Base-by-base conservation (phyloP, 2,797 vertebrate species). In the Pelodytes ibericus region DNA sequence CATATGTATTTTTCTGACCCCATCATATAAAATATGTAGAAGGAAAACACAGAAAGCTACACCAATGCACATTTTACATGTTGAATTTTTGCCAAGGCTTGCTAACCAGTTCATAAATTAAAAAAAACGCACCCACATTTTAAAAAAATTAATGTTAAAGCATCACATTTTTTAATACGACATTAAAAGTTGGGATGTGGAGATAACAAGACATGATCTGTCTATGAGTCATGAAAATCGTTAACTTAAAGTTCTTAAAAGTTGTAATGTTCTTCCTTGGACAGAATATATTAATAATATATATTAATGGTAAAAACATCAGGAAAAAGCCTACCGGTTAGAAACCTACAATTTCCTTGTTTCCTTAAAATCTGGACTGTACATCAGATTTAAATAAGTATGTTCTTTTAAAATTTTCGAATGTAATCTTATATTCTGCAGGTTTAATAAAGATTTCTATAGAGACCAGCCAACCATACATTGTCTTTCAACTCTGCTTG, bases 341-440 rank as follows among this genome's bases (percentile, higher is more conserved):
- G 3, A 66, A 41, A 61, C 26, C 53, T 27, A 4, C n/a, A 39
- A n/a, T 2, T 31, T 22, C 4, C 26, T 9, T 10, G 26, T 15
- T 62, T 62, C 30, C 6, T 26, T 15, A 64, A 36, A 9, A 22
- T 59, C 61, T 27, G 16, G 22, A 41, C 31, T 18, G 24, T 60
- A 63, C n/a, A 41, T 22, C 26, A 62, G 74, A 70, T 25, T 56
- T 53, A 76, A 63, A 70, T 63, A 76, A 75, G 39, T 61, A 75
- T 25, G 5, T 61, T 51, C 10, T 66, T 30, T 58, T 24, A 2
- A 6, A 53, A 4, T 4, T 24, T n/a, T 53, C 49, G 18, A 56
- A 57, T 71, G 58, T 59, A 31, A 69, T 69, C 16, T 22, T 69
- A 33, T 15, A 65, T 47, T 10, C 20, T 61, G 9, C 26, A 61